A percentile compares a stretch with the other conserved stretches of the same genome.
Evolutionary conservation across 2,797 vertebrate genomes (phyloP).

Genomic region (Cichlasoma orientale): DNA sequence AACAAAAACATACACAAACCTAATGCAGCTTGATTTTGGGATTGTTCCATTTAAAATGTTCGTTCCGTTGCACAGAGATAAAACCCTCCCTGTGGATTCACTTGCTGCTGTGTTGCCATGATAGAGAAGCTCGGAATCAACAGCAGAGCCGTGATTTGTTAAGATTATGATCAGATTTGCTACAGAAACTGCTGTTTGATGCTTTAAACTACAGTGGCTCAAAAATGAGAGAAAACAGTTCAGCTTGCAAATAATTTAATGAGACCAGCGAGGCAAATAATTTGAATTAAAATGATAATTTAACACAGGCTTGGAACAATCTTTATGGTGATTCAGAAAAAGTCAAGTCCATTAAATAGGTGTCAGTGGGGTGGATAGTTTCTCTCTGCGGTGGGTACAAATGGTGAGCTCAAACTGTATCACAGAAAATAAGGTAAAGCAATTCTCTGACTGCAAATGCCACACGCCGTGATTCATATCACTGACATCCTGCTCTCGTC

Average conservation of each 20-base stretch:
- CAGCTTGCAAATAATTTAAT: constrained; percentile 31
- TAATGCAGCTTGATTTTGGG: not conserved
- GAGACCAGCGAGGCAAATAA: not conserved
- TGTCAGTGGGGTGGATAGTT: not conserved
- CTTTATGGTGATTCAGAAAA: not conserved
- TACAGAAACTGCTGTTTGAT: not conserved
- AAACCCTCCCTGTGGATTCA: not conserved
- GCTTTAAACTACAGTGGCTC: not conserved
- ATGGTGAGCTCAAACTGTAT: not conserved
- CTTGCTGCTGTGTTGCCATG: not conserved
- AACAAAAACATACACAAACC: not conserved
- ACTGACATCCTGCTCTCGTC: not conserved
- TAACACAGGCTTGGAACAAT: not conserved
- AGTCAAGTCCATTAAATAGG: not conserved
- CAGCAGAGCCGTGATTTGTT: not conserved
- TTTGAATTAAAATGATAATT: not conserved
- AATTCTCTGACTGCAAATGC: not conserved
- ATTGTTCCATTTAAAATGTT: not conserved
- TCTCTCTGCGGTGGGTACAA: not conserved
- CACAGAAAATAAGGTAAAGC: not conserved
- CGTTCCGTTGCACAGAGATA: not conserved
- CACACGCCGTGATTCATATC: no score
- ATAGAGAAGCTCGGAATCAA: not conserved
- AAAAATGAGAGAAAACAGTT: not conserved
- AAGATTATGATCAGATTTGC: not conserved